Evolutionary conservation across 2,797 vertebrate genomes (phyloP), one percentile per base, ranked within the genome.

Genomic region (Halcyon leucocephala): DNA sequence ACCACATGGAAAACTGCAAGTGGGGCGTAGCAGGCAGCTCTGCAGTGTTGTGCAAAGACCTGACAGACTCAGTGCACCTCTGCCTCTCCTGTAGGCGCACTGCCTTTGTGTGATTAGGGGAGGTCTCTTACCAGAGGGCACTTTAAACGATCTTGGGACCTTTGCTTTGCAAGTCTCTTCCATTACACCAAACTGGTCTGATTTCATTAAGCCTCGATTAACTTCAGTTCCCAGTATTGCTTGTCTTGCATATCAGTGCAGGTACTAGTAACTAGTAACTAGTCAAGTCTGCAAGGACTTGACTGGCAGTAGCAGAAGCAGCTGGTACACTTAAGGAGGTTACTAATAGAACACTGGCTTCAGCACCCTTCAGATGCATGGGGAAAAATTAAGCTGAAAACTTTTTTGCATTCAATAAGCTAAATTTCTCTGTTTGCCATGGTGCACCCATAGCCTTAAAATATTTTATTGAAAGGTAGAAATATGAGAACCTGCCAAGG

Each of bases 21-120:
- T 48, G 25, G 24, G 18, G 29, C 12, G 28, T 54, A 54, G 28
- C 52, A 55, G 83, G 64, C 21, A 60, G 58, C 33, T 21, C 21
- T 41, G 6, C 18, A 13, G 52, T 10, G 14, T 15, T 67, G 35
- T 19, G 42, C 48, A 55, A 46, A 62, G 42, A 37, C 37, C 26
- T 21, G 52, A 9, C 31, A 67, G 57, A 29, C 15, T 44, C 70
- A 4, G 24, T 12, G 39, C n/a, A 49, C 29, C 14, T 19, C 48
- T 71, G 37, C 25, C 28, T 42, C 33, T 35, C 35, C 35, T 12
- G 25, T 6, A n/a, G 69, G 22, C 55, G 29, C 0, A 0, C 10
- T 26, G 70, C 5, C 57, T 21, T 33, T 19, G 26, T 9, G 31
- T 37, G 57, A 10, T 2, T 1, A 33, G 22, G 22, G 15, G 8